Evolutionary conservation across 2,113 vertebrate species (phyloP).

Genomic region (Zosterops hypoxanthus): DNA sequence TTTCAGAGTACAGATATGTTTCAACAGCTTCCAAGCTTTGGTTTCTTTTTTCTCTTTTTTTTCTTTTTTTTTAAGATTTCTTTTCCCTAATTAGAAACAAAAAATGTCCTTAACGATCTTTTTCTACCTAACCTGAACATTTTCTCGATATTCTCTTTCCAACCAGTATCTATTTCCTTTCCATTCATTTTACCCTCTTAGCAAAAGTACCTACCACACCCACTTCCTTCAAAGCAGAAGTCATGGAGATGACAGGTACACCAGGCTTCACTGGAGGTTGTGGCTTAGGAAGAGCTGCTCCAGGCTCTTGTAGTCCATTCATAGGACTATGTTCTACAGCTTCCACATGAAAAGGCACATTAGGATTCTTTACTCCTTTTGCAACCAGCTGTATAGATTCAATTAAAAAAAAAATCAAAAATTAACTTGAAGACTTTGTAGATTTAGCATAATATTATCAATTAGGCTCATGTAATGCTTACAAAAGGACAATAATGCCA

Average conservation of each 20-base stretch:
- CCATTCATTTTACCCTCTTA: neutral
- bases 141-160: neutral
- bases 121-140: neutral
- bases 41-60: neutral
- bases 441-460: neutral
- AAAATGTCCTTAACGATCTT: neutral
- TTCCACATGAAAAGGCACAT: conserved; percentile 62
- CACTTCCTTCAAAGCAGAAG: conserved; percentile 92
- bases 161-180: neutral
- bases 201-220: conserved; percentile 82
- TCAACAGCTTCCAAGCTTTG: neutral
- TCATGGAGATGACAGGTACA: conserved; percentile 87
- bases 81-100: neutral
- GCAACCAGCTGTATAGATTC: conserved; percentile 77
- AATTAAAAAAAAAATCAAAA: neutral
- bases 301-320: conserved; percentile 67
- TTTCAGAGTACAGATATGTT: neutral
- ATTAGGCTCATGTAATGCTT: neutral
- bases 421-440: neutral
- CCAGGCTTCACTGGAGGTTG: conserved; percentile 64
- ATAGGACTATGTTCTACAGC: conserved; percentile 41
- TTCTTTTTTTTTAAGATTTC: accelerated
- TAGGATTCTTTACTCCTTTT: conserved; percentile 79
- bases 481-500: neutral
- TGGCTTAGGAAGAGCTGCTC: conserved; percentile 67